Evolutionary conservation across 1,140 invertebrate genomes (phyloP), one percentile per base, ranked within the genome.

Genomic region (Microvelia longipes): DNA sequence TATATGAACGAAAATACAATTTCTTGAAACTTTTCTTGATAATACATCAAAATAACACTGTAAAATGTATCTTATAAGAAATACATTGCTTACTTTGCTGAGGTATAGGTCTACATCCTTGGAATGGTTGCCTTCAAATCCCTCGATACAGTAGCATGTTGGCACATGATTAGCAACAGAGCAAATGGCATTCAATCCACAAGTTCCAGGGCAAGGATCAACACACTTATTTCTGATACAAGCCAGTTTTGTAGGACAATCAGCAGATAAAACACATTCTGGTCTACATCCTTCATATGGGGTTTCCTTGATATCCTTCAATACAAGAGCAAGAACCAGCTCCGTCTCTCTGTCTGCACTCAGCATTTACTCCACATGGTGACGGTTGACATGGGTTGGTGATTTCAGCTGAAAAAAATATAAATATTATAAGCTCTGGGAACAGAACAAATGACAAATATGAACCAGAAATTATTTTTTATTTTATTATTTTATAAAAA

Each of bases 51-150:
- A n/a, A n/a, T n/a, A n/a, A n/a, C n/a, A n/a, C n/a, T n/a, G n/a
- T n/a, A n/a, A n/a, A n/a, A n/a, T n/a, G n/a, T n/a, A n/a, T n/a
- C n/a, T n/a, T n/a, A n/a, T n/a, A 50, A 50, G 35, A 5, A 50
- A 50, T 11, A 5, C 19, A 67, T 60, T n/a, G 26, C 24, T 72
- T 72, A 72, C 71, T 65, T 69, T 67, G 29, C 68, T 65, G 70
- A 14, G 81, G 68, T 62, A 78, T 78, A 27, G 82, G 77, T 73
- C 80, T 79, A 65, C 81, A 79, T 76, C 88, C 90, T 74, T 80
- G 73, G 90, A 87, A 2, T 89, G 87, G 83, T 90, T 85, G 67
- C 92, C 92, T 28, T 82, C 88, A 75, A 85, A 92, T 65, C 88
- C 87, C 26, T 79, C 71, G 25, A 80, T 76, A 75, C 90, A 92